phyloP scores from a whole-genome alignment of 2,797 vertebrate genomes.

The Balearica regulorum region DNA sequence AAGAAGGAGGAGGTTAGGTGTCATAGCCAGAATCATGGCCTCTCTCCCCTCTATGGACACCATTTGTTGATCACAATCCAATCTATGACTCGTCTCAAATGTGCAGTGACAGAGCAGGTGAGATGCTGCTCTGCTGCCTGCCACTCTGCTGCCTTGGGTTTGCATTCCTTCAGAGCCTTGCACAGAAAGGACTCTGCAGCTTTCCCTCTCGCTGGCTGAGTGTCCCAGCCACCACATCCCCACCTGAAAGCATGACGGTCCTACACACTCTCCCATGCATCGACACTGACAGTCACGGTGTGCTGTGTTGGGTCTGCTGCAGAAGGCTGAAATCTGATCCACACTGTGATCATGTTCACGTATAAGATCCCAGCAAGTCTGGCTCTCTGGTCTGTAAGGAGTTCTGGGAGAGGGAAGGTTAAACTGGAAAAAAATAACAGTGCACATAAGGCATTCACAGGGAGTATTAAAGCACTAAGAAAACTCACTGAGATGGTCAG shows the following conservation, averaged over 20 bases:
- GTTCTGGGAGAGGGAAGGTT: not conserved
- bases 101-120: not conserved
- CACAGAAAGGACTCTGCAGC: not conserved
- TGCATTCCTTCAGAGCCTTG: not conserved
- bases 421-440: not conserved
- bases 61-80: not conserved
- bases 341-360: not conserved
- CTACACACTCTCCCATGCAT: too few species aligned
- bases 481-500: not conserved
- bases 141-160: not conserved
- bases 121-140: not conserved
- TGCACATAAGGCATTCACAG: not conserved
- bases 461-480: not conserved
- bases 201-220: not conserved
- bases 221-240: not conserved
- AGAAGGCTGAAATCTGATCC: not conserved
- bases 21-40: not conserved
- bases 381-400: not conserved
- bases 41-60: fast-evolving
- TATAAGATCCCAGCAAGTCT: not conserved
- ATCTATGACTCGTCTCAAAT: not conserved
- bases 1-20: not conserved
- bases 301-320: not conserved
- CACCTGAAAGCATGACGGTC: not conserved
- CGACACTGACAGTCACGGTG: not conserved